Percentiles rank a stretch among this genome's conserved stretches.
Conservation (phyloP, 37 sponge, comb jelly and placozoan genomes). For the Crambe crambe region DNA sequence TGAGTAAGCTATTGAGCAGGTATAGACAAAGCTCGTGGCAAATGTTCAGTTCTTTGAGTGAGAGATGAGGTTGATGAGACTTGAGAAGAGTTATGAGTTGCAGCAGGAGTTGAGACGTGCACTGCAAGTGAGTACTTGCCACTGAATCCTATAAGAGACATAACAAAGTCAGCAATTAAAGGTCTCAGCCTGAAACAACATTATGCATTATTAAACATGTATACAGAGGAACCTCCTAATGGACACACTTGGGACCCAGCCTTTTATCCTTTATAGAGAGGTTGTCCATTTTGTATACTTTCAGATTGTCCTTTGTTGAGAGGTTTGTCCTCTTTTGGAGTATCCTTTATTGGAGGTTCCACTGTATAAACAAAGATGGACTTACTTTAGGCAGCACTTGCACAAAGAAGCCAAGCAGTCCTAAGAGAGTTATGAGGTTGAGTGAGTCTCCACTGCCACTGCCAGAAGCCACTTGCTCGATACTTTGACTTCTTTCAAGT, state of each 20-base stretch:
- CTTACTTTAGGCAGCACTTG: conserved; percentile 59
- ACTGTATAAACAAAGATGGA: too few species aligned
- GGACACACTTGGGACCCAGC: too few species aligned
- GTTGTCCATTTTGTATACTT: too few species aligned
- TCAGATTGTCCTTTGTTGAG: too few species aligned
- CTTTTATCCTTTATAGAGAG: too few species aligned
- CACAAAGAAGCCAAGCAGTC: conserved; percentile 44
- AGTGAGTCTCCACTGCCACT: neutral
- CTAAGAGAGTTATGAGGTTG: neutral
- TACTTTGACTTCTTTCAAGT: neutral
- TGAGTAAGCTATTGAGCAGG: conserved; percentile 3
- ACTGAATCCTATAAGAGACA: conserved; percentile 27
- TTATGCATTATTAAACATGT: neutral
- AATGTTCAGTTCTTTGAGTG: neutral
- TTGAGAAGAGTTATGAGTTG: neutral
- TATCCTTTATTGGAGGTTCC: too few species aligned
- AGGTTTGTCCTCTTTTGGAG: too few species aligned
- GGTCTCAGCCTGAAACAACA: neutral
- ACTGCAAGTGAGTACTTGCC: conserved; percentile 6
- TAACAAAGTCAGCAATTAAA: neutral
- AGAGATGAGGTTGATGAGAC: neutral
- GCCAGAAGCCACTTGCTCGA: neutral
- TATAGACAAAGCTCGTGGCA: neutral
- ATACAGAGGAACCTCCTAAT: too few species aligned
- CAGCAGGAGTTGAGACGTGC: conserved; percentile 5